Evolutionary conservation across 2,797 vertebrate species (phyloP), one percentile per base, ranked within the genome.

Genomic region (Acanthopagrus latus): DNA sequence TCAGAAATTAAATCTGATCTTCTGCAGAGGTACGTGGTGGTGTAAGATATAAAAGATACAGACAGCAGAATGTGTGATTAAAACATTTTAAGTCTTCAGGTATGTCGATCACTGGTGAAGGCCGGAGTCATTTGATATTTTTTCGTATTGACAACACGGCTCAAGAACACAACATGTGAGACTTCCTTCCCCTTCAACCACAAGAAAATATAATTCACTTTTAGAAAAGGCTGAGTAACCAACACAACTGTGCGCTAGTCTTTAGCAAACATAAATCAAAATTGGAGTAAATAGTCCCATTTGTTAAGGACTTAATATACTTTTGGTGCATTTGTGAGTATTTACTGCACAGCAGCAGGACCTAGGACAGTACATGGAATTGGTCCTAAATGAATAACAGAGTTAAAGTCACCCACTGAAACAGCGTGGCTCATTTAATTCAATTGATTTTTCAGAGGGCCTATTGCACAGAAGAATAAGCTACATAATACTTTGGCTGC

Each of bases 1-100:
- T 51, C 33, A 43, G 63, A 52, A 62, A 44, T 29, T 9, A 74
- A 76, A 76, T 64, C 6, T 0, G 10, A 54, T 83, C 16, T 41
- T 71, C 18, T 33, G 29, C 11, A 27, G 16, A 48, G 38, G 3
- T 13, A 27, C 11, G 21, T 16, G 21, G 12, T 21, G 23, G 23
- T 48, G 56, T 56, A 16, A 23, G 38, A 43, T 25, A 18, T 60
- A 29, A 27, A 27, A 66, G 25, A 41, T 10, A 20, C 3, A 44
- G n/a, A 21, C 13, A 41, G 17, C 20, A 66, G 1, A 50, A 8
- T 51, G 58, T 38, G 10, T 16, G 7, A 12, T 52, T 33, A 14
- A 63, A 33, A 13, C 13, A 43, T 4, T 55, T 67, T 3, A 52
- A 14, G 54, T 62, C 12, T 43, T 55, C 3, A 51, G 14, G 23